A percentile compares a stretch with the other conserved stretches of the same genome.
phyloP scores from a whole-genome alignment of 2,797 vertebrate genomes.

The Lacerta viridis region DNA sequence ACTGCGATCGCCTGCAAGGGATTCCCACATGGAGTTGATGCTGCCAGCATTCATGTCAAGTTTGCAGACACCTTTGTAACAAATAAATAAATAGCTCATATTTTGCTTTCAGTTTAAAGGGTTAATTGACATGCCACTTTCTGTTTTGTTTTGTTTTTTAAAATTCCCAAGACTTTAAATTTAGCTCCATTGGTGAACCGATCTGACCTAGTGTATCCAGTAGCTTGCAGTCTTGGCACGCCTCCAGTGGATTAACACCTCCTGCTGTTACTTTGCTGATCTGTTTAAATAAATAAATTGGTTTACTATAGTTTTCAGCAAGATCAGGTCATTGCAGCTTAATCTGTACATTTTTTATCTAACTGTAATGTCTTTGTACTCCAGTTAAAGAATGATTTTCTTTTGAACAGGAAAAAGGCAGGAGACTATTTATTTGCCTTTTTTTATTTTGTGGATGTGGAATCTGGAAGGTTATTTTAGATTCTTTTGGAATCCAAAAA shows the following conservation, averaged over 20 bases:
- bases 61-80: too few species aligned
- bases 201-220: conserved; percentile 84
- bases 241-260: conserved; percentile 84
- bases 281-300: conserved; percentile 35
- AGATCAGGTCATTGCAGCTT: background rate
- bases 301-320: conserved; percentile 15
- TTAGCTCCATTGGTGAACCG: conserved; percentile 86
- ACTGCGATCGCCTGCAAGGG: too few species aligned
- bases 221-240: conserved; percentile 83
- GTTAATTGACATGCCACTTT: conserved; percentile 54
- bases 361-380: background rate
- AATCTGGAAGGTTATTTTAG: background rate
- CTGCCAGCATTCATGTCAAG: too few species aligned
- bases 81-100: too few species aligned
- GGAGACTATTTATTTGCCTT: accelerated
- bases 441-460: background rate
- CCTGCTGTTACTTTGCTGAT: conserved; percentile 79
- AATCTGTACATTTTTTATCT: background rate
- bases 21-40: too few species aligned
- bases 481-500: background rate
- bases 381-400: background rate
- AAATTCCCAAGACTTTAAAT: conserved; percentile 83
- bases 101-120: conserved; percentile 35
- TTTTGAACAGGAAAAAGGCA: background rate
- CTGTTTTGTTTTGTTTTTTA: conserved; percentile 4